phyloP scores from a whole-genome alignment of 2,797 vertebrate genomes.

The Cossypha dichroa region DNA sequence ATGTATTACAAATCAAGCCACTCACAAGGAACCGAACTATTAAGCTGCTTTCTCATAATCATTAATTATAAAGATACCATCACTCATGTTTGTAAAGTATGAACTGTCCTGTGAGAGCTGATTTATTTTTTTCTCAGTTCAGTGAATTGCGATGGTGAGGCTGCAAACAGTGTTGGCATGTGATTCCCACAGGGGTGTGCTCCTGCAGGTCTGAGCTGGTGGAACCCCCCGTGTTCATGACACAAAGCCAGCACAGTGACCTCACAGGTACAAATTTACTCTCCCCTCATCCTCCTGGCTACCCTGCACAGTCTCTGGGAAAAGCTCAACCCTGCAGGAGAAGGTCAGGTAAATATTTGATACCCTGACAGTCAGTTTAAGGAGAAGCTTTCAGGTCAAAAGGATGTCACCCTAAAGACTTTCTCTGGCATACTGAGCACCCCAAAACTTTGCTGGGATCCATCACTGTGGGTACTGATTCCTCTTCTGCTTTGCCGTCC shows the following conservation, averaged over 20 bases:
- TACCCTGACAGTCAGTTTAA: background rate
- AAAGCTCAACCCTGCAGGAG: background rate
- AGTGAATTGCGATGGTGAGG: conserved; percentile 12
- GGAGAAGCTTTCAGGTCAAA: background rate
- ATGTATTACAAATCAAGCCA: conserved; percentile 37
- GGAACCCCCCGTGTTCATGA: background rate
- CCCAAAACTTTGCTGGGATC: background rate
- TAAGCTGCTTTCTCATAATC: conserved; percentile 34
- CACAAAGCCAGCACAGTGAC: background rate
- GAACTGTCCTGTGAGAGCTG: conserved; percentile 9
- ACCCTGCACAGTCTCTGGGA: background rate
- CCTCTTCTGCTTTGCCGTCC: background rate
- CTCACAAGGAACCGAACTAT: conserved; percentile 28
- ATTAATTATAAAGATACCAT: conserved; percentile 61
- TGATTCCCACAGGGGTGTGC: background rate
- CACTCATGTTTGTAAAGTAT: conserved; percentile 30
- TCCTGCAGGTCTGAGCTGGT: background rate
- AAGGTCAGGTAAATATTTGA: background rate
- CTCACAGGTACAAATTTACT: fast-evolving
- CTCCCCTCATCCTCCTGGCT: background rate
- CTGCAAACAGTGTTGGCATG: background rate
- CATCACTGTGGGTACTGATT: background rate
- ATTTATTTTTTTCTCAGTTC: conserved; percentile 26
- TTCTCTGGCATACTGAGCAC: background rate
- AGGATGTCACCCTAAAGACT: background rate